A percentile compares a stretch with the other conserved stretches of the same genome.
Evolutionary conservation across 35 echinoderm and acorn worm species (phyloP).

Genomic region (Stichopus chloronotus): DNA sequence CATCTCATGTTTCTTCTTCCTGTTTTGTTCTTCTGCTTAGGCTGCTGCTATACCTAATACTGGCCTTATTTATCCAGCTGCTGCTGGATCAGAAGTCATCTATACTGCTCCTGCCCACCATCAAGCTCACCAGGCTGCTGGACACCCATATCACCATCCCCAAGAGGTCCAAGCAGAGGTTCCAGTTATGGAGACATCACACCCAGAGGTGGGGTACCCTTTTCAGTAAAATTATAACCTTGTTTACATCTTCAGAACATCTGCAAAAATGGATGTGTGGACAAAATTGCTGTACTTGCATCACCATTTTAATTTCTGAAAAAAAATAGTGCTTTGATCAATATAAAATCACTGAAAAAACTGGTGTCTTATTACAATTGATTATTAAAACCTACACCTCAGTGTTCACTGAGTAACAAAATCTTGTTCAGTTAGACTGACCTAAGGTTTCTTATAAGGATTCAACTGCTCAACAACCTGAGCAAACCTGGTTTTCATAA

Average conservation of each 20-base stretch:
- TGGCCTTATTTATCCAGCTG: conserved; percentile 35
- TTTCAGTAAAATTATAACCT: background rate
- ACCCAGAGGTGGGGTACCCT: conserved; percentile 40
- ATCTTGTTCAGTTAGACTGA: no score
- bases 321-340: no score
- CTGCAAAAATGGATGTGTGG: background rate
- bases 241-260: background rate
- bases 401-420: no score
- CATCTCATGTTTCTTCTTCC: no score
- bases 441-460: no score
- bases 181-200: conserved; percentile 45
- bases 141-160: conserved; percentile 34
- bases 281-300: background rate
- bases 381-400: no score
- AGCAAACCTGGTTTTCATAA: no score
- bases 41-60: conserved; percentile 18
- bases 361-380: no score
- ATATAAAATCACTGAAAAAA: no score
- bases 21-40: background rate
- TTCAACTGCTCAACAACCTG: no score
- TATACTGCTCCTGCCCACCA: conserved; percentile 30
- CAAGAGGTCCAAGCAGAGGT: conserved; percentile 35
- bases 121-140: background rate
- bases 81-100: conserved; percentile 42
- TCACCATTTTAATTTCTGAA: background rate